Evolutionary conservation across 2,888 invertebrate genomes (phyloP), one percentile per base, ranked within the genome.

Genomic region (Conops quadrifasciatus): DNA sequence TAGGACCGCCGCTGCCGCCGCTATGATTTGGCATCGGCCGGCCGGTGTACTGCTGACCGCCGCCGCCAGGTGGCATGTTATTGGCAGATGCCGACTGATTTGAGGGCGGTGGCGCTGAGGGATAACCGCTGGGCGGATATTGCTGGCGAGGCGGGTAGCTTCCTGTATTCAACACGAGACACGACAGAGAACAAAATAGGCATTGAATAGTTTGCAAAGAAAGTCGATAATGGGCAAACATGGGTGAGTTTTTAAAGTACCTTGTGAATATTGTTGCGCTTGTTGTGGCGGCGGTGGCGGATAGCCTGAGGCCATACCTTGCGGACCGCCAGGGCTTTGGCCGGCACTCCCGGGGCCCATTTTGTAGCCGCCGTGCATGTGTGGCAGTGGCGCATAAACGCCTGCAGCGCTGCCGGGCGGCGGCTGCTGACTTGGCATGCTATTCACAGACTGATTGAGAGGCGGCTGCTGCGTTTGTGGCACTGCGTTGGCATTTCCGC

Each of bases 361-460:
- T 86, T 91, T 91, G 81, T 91, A 91, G 78, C 88, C 88, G 76
- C 88, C 89, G 78, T 86, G 85, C 82, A 86, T 85, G 78, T 86
- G 86, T 77, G 84, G 80, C 60, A 82, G 79, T 72, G 79, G 72
- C 69, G 78, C 82, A 77, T 84, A 84, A 64, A 82, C 82, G 75
- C 81, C 81, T 30, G 80, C 72, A 36, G 75, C 77, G 70, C 77
- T 74, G 51, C 80, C 79, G 30, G 80, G 82, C 5, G 80, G 78
- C 24, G 80, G 80, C 36, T 84, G n/a, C 71, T 84, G 84, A 72
- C 84, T 83, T 74, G 80, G 81, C 82, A 81, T 82, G 77, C 79
- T 85, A 76, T 81, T 84, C 71, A 82, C 80, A 75, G 80, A 79
- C 78, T 83, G 85, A 76, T 82, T 83, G 72, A 79, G 81, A 73